Conservation (phyloP, 2,113 vertebrate species). For the Prietella phreatophila region DNA sequence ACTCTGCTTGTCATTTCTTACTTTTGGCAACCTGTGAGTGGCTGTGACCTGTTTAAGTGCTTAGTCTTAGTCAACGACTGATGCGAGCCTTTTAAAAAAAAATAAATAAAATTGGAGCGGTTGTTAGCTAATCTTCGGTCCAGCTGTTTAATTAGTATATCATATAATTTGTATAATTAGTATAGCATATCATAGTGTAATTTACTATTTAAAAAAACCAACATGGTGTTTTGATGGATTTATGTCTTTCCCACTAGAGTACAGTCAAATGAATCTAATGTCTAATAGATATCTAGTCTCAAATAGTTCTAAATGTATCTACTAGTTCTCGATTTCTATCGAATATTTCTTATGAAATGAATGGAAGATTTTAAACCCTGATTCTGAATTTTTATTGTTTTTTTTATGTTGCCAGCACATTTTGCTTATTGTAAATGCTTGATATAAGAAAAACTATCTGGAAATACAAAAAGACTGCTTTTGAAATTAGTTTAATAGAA, state of each 20-base stretch:
- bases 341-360: background rate
- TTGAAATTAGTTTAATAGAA: too few relatives aligned
- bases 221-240: background rate
- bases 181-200: background rate
- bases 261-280: background rate
- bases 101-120: background rate
- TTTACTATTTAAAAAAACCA: background rate
- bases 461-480: too few relatives aligned
- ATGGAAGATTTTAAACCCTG: background rate
- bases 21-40: constrained; percentile 10
- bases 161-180: too few relatives aligned
- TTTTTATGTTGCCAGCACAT: background rate
- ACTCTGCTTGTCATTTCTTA: constrained; percentile 11
- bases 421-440: background rate
- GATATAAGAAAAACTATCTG: too few relatives aligned
- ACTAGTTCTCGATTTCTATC: background rate
- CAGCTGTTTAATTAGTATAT: background rate
- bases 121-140: background rate
- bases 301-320: background rate
- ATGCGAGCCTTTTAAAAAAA: background rate
- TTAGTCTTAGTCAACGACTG: background rate
- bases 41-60: constrained; percentile 33
- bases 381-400: background rate
- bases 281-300: background rate
- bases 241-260: background rate